Evolutionary conservation across 2,113 vertebrate genomes (phyloP).

Genomic region (Pelecanus crispus): DNA sequence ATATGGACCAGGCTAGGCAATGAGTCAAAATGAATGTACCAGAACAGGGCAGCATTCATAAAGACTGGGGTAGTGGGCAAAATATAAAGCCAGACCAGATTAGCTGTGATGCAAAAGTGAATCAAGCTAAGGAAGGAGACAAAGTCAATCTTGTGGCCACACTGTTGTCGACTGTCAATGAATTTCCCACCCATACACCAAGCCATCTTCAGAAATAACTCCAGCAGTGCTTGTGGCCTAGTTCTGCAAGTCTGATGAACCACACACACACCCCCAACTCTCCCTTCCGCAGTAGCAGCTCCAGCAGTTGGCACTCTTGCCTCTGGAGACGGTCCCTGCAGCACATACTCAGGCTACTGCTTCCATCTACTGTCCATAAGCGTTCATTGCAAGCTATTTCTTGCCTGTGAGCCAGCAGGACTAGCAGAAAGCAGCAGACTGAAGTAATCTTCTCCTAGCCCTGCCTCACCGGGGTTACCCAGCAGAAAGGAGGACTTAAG

Average conservation of each 20-base stretch:
- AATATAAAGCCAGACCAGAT: not conserved
- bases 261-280: too few species aligned
- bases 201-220: not conserved
- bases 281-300: not conserved
- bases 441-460: too few species aligned
- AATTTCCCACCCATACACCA: not conserved
- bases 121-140: not conserved
- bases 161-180: not conserved
- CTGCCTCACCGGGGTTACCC: accelerated
- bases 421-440: not conserved
- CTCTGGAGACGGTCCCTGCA: not conserved
- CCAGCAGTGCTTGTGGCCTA: not conserved
- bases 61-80: not conserved
- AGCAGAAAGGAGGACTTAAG: not conserved
- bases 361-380: not conserved
- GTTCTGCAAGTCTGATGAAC: not conserved
- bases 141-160: not conserved
- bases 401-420: not conserved
- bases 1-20: too few species aligned
- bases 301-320: accelerated
- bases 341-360: not conserved
- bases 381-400: not conserved
- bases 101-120: not conserved
- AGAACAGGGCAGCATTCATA: not conserved
- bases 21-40: not conserved